phyloP scores from a whole-genome alignment of 1,140 invertebrate genomes.

The Heliconius himera region DNA sequence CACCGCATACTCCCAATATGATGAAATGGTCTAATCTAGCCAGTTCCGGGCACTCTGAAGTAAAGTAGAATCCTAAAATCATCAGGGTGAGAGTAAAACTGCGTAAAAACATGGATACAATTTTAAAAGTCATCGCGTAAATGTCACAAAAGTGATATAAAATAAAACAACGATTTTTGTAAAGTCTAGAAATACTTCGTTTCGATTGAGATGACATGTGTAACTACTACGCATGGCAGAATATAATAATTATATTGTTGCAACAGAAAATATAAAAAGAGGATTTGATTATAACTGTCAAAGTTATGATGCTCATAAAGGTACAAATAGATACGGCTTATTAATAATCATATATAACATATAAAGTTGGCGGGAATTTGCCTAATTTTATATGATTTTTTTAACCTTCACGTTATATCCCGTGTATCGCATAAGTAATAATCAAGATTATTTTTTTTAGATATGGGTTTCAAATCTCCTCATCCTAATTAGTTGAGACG shows the following conservation, averaged over 20 bases:
- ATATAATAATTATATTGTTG: neutral
- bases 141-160: neutral
- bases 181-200: neutral
- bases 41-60: conserved; percentile 50
- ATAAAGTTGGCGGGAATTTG: no score
- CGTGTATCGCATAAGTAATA: no score
- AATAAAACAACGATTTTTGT: neutral
- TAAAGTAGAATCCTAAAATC: conserved; percentile 51
- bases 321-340: neutral
- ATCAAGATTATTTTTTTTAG: no score
- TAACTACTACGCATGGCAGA: neutral
- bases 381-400: no score
- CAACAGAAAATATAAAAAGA: neutral
- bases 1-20: conserved; percentile 59
- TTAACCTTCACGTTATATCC: no score
- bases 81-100: conserved; percentile 48
- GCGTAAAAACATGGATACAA: conserved; percentile 57
- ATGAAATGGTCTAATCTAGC: conserved; percentile 49
- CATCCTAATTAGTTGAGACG: no score
- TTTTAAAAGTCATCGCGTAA: conserved; percentile 47
- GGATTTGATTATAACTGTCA: neutral
- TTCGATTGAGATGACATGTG: neutral
- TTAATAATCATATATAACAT: no score
- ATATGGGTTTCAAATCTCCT: no score
- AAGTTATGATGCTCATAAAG: neutral